Evolutionary conservation across 2,888 invertebrate species (phyloP), one percentile per base, ranked within the genome.

Genomic region (Ophioninae sp.): DNA sequence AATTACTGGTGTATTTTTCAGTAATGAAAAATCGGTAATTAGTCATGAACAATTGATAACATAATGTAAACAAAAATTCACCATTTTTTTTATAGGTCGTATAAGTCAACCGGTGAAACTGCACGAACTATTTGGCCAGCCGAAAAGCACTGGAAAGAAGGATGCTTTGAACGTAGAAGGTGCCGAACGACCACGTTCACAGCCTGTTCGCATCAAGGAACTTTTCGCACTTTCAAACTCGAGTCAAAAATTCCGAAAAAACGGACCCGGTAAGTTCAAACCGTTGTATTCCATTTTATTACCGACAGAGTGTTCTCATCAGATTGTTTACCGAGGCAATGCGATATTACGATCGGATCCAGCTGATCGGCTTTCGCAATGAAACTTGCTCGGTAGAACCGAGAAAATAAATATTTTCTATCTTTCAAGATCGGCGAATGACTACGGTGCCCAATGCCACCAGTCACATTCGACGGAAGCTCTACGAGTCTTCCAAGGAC

Each of bases 81-180:
- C 51, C 2, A 51, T 56, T 37, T 13, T 61, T 20, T 9, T 41
- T 1, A 5, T 61, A 73, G 73, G 9, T 17, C 22, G 3, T 23
- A 1, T 56, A 51, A 20, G 68, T 39, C 44, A 64, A 22, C 81
- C 81, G 0, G n/a, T 76, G 41, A 73, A 71, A n/a, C 39, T 64
- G 10, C 65, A 64, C 1, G 75, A 81, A 23, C n/a, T 76, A 2
- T 10, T 81, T 10, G 80, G 75, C 1, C 13, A 71, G 17, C 80
- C 80, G 0, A 81, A 75, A 30, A 75, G 75, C 22, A 63, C 79
- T 1, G 74, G 37, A 13, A 80, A 74, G 20, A 76, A 23, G 22
- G 39, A n/a, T 8, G 23, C 1, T 56, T 2, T 58, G 58, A 37
- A 22, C 8, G 20, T 30, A 58, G 2, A 17, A 6, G 6, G 17